These are phyloP conservation scores for Microtus montanus DNA, from an alignment of 2,113 vertebrate species.

Conservation along the genomic window DNA sequence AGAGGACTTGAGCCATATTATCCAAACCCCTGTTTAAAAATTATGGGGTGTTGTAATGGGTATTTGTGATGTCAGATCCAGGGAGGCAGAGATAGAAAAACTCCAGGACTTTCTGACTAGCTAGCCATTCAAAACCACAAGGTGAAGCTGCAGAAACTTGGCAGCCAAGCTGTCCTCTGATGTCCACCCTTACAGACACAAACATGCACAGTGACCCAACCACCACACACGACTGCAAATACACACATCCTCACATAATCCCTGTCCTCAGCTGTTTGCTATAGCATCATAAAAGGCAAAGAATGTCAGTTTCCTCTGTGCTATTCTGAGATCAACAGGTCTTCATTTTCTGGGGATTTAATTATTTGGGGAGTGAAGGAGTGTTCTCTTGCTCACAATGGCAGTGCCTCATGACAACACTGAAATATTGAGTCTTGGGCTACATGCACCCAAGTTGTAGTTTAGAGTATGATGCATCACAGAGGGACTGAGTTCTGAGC, in stretches of 20 bases:
- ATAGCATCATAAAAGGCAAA: neutral
- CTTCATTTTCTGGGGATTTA: neutral
- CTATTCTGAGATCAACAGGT: neutral
- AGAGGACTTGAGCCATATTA: neutral
- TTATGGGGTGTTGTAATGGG: neutral
- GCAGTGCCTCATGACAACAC: neutral
- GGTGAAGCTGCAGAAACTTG: neutral
- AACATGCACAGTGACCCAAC: too few species aligned
- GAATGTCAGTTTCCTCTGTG: accelerated
- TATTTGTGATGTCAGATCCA: neutral
- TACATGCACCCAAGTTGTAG: neutral
- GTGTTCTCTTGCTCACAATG: neutral
- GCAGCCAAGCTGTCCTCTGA: neutral
- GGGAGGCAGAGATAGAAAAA: neutral
- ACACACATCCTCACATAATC: neutral
- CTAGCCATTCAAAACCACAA: neutral
- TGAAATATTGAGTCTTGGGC: neutral
- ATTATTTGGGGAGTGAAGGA: neutral
- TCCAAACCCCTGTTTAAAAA: neutral
- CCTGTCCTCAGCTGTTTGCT: neutral
- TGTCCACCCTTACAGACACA: too few species aligned
- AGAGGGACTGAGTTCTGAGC: neutral
- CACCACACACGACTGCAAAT: neutral
- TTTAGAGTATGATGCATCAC: too few species aligned
- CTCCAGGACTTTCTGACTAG: neutral